Percentiles rank a stretch among this genome's conserved stretches.
phyloP scores from a whole-genome alignment of 2,113 vertebrate genomes.

The Sphaerodactylus townsendi region DNA sequence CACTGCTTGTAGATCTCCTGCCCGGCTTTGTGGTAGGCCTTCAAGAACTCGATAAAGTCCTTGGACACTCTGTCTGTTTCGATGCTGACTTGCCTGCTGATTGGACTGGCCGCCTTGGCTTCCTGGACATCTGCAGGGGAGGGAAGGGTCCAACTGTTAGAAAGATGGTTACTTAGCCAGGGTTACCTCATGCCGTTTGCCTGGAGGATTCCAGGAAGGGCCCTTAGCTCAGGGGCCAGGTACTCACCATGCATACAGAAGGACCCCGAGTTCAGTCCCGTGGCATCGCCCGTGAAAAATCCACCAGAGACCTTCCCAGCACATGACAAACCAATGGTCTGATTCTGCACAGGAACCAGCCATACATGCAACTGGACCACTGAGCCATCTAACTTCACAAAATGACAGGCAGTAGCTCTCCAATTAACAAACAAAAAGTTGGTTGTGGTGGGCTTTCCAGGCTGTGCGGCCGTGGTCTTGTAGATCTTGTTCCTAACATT shows the following conservation, averaged over 20 bases:
- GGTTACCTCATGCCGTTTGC: too few species aligned
- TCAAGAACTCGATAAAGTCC: constrained; percentile 94
- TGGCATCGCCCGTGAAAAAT: neutral
- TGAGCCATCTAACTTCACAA: too few species aligned
- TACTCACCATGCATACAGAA: neutral
- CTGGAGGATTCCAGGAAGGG: neutral
- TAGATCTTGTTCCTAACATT: too few species aligned
- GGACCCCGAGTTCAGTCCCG: neutral
- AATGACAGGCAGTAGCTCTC: too few species aligned
- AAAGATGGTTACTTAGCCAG: neutral
- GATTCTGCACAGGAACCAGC: too few species aligned
- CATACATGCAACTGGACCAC: too few species aligned
- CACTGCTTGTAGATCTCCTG: constrained; percentile 95
- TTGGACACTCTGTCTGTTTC: constrained; percentile 91
- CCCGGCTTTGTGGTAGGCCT: constrained; percentile 88
- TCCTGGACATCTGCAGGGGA: constrained; percentile 86
- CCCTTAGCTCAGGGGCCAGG: too few species aligned
- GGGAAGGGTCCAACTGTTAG: neutral
- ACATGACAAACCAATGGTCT: too few species aligned
- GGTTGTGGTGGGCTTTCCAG: too few species aligned
- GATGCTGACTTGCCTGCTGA: constrained; percentile 87
- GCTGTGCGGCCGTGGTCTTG: too few species aligned
- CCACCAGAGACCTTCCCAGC: too few species aligned
- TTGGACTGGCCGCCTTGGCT: constrained; percentile 86
- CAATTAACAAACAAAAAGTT: too few species aligned